A percentile compares a stretch with the other conserved stretches of the same genome.
Evolutionary conservation across 2,888 invertebrate species (phyloP).

Genomic region (Nomada goodeniana): DNA sequence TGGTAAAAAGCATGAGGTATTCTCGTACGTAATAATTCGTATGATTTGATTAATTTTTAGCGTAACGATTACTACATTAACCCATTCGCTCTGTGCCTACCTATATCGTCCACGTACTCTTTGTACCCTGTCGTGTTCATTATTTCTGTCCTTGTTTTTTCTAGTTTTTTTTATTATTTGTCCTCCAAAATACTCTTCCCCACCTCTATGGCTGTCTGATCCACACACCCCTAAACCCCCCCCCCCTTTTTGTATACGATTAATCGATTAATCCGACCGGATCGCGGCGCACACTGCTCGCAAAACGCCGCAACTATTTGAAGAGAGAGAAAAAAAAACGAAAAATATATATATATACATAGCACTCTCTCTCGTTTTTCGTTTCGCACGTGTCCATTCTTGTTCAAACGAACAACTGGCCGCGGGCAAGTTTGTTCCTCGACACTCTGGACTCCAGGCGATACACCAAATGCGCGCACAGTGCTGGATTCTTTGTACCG

Average conservation of each 20-base stretch:
- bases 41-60: constrained; percentile 79
- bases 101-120: constrained; percentile 43
- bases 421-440: constrained; percentile 51
- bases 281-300: constrained; percentile 51
- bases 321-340: constrained; percentile 2
- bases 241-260: constrained; percentile 40
- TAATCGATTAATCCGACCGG: constrained; percentile 64
- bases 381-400: constrained; percentile 56
- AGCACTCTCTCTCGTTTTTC: constrained; percentile 68
- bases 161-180: background rate
- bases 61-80: constrained; percentile 81
- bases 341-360: too few relatives aligned
- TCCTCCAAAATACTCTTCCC: background rate
- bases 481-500: constrained; percentile 15
- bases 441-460: constrained; percentile 26
- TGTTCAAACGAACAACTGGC: constrained; percentile 47
- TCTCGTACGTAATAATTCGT: constrained; percentile 82
- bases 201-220: constrained; percentile 17
- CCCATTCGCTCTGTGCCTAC: constrained; percentile 75
- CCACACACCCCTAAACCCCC: background rate
- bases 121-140: constrained; percentile 17
- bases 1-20: constrained; percentile 84
- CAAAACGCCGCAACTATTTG: constrained; percentile 40
- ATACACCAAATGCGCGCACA: constrained; percentile 8
- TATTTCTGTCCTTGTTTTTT: constrained; percentile 10